Evolutionary conservation across 2,113 vertebrate genomes (phyloP).

Genomic region (Tonatia bakeri): DNA sequence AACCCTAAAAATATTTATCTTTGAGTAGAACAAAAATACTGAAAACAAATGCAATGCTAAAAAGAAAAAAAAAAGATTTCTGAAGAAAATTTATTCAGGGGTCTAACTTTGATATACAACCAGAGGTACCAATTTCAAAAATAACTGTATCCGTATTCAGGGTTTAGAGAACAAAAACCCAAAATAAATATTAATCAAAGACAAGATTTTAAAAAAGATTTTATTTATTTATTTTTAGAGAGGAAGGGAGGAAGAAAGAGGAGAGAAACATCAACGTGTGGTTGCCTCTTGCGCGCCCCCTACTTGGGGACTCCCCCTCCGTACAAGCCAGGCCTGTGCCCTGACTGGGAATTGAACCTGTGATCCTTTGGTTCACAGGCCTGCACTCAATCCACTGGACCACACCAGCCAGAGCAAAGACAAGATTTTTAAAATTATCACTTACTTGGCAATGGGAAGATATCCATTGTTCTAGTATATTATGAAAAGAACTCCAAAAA

Average conservation of each 20-base stretch:
- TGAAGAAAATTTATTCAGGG: conserved; percentile 1
- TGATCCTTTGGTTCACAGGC: too few species aligned
- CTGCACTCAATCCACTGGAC: too few species aligned
- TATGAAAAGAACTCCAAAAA: neutral
- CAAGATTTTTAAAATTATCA: neutral
- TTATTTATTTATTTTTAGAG: too few species aligned
- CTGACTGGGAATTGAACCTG: too few species aligned
- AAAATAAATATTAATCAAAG: neutral
- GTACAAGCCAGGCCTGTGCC: too few species aligned
- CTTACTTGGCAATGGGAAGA: neutral
- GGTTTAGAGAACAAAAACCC: neutral
- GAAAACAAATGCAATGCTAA: neutral
- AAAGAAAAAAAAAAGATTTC: neutral
- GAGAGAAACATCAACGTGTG: too few species aligned
- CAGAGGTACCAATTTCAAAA: neutral
- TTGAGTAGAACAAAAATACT: neutral
- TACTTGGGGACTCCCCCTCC: too few species aligned
- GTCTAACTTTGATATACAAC: neutral
- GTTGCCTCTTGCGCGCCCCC: too few species aligned
- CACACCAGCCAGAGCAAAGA: too few species aligned
- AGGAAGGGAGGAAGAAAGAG: too few species aligned
- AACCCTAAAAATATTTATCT: neutral
- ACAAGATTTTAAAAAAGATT: neutral
- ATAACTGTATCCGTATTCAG: neutral
- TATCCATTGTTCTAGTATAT: neutral